Percentiles rank a stretch among this genome's conserved stretches.
Conservation (phyloP, 2,797 vertebrate genomes). For the Danio choprae region DNA sequence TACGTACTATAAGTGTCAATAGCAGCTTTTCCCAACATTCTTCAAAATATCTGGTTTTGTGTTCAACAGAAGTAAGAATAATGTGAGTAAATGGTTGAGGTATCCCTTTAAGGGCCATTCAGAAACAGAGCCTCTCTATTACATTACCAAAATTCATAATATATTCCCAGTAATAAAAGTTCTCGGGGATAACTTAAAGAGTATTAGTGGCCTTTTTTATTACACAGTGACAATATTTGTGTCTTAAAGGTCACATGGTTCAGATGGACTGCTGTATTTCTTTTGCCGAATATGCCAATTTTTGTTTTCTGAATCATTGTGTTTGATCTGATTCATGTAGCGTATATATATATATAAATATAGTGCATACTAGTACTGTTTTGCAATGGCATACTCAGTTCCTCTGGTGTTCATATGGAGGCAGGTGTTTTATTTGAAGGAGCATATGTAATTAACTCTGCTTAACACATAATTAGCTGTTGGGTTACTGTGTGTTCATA, state of each 20-base stretch:
- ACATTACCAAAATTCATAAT: neutral
- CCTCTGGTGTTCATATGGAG: neutral
- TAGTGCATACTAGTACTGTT: neutral
- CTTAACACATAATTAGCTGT: neutral
- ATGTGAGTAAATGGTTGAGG: too few species aligned
- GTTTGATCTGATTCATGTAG: neutral
- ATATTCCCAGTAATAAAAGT: neutral
- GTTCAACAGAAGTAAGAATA: too few species aligned
- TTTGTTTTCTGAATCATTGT: slow-evolving; percentile 2
- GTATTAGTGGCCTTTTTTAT: slow-evolving; percentile 32
- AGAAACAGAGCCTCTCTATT: neutral
- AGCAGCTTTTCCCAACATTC: too few species aligned
- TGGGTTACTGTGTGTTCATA: neutral
- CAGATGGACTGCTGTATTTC: neutral
- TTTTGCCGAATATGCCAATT: slow-evolving; percentile 12
- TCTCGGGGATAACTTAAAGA: neutral
- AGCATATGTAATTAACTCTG: slow-evolving; percentile 20
- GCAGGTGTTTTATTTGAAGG: neutral
- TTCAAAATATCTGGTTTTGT: too few species aligned
- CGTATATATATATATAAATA: neutral
- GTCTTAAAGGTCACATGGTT: slow-evolving; percentile 15
- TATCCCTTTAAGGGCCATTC: neutral
- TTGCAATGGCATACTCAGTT: neutral
- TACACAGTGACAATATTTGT: neutral
- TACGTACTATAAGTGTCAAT: too few species aligned